Evolutionary conservation across 2,888 invertebrate genomes (phyloP), one percentile per base, ranked within the genome.

Genomic region (Anorthoa munda): DNA sequence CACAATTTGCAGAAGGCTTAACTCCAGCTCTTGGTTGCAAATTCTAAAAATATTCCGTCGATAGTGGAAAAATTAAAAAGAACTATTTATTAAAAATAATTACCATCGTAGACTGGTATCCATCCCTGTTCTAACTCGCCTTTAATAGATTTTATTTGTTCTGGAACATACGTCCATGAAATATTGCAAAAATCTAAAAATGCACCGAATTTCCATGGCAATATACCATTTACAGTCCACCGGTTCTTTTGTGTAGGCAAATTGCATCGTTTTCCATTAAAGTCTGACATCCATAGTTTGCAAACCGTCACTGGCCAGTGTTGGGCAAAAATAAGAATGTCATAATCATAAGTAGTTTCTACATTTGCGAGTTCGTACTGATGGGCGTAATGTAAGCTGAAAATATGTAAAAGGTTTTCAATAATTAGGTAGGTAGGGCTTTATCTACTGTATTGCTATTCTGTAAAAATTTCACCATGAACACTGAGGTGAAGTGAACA

Each of bases 61-160:
- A 26, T 26, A 26, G 26, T 26, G 26, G 2, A 26, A 26, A 3
- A 26, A 26, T 26, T 26, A 3, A 4, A 26, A 26, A 26, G 26
- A 26, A 26, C 26, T 26, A 26, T 26, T 26, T 26, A 26, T 26
- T 26, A 26, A 4, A 26, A 26, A 39, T 39, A 39, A 39, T 39
- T 39, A 77, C 97, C 97, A 84, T 97, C 96, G 90, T 98, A 97
- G 1, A 11, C 15, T 39, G 53, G 45, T 0, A 50, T 17, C 80
- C 80, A 77, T 15, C 61, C 63, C 53, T 77, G 53, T 4, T 63
- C 3, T 17, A 77, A 51, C 0, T 79, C 80, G 0, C 2, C n/a
- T 39, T 53, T 13, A 48, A 79, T 56, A 21, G 51, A 45, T 50
- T 63, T 21, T 3, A 78, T 70, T 7, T 70, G n/a, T 55, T 61